Conservation (phyloP, 2,888 invertebrate species). For the Lithophane ornitopus region DNA sequence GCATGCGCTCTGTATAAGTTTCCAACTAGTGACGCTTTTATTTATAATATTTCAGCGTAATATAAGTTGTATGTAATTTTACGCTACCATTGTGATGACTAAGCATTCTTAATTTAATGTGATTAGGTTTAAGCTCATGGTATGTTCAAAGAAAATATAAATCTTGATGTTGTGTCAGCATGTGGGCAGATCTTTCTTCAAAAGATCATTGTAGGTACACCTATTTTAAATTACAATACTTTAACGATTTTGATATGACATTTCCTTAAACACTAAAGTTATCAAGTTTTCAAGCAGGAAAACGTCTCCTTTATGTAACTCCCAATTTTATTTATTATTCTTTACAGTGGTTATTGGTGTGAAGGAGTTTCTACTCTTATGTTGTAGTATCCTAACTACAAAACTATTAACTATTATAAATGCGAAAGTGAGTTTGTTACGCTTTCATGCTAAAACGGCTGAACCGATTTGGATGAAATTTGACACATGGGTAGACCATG, state of each 20-base stretch:
- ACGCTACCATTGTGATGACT: slow-evolving; percentile 10
- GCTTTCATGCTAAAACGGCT: too few relatives aligned
- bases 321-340: neutral
- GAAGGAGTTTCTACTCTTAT: neutral
- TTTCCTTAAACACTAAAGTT: slow-evolving; percentile 33
- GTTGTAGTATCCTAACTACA: too few relatives aligned
- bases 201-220: neutral
- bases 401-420: too few relatives aligned
- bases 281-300: slow-evolving; percentile 38
- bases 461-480: too few relatives aligned
- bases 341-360: neutral
- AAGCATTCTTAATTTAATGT: neutral
- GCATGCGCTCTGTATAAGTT: slow-evolving; percentile 74
- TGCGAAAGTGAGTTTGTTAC: too few relatives aligned
- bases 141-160: neutral
- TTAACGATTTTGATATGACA: slow-evolving; percentile 3
- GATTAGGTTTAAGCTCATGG: neutral
- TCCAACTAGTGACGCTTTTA: slow-evolving; percentile 58
- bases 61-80: slow-evolving; percentile 22
- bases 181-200: slow-evolving; percentile 5
- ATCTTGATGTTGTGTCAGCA: neutral
- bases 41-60: slow-evolving; percentile 52
- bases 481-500: too few relatives aligned
- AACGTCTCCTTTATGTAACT: slow-evolving; percentile 33
- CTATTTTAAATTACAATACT: slow-evolving; percentile 4